Evolutionary conservation across 1,140 invertebrate genomes (phyloP), one percentile per base, ranked within the genome.

Genomic region (Andrena cerasifolii): DNA sequence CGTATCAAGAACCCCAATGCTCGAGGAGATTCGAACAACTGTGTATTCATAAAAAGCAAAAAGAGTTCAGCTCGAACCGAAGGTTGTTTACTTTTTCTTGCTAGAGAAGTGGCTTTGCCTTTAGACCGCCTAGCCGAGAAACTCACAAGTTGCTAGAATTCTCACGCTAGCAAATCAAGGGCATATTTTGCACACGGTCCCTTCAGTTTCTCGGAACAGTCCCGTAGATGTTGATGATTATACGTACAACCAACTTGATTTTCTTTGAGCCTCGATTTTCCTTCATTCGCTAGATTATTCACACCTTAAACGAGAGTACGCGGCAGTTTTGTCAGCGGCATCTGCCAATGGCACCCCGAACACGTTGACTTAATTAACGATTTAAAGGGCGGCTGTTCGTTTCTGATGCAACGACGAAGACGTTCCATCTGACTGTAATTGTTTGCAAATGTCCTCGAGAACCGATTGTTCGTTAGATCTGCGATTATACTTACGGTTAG

Each of bases 401-500:
- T 43, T 26, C 24, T 43, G 36, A 28, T n/a, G 14, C 40, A 58
- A 56, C 18, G n/a, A 51, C 31, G 28, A 16, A 18, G 7, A 40
- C 43, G 31, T 14, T 54, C 14, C 24, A 3, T 33, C 24, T 10
- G 28, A 47, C 14, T 14, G 12, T 49, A 2, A 33, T 18, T 61
- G 66, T 59, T 62, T 66, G 67, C 67, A 71, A 21, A 36, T 59
- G 61, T 45, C 68, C 47, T 16, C 40, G 75, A 67, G 21, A 71
- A 18, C 77, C 75, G 71, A 84, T 79, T 65, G 49, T 73, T 78
- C 62, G 73, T 56, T 24, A 66, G 47, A 78, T 71, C 54, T 71
- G 62, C 73, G 54, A 61, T 24, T 58, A 85, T 85, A 85, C 84
- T 85, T 85, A 85, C 84, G 66, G 51, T 78, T 49, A 68, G 28